Percentiles rank a stretch among this genome's conserved stretches.
Conservation (phyloP, 1,140 invertebrate genomes). For the Asbolus verrucosus region DNA sequence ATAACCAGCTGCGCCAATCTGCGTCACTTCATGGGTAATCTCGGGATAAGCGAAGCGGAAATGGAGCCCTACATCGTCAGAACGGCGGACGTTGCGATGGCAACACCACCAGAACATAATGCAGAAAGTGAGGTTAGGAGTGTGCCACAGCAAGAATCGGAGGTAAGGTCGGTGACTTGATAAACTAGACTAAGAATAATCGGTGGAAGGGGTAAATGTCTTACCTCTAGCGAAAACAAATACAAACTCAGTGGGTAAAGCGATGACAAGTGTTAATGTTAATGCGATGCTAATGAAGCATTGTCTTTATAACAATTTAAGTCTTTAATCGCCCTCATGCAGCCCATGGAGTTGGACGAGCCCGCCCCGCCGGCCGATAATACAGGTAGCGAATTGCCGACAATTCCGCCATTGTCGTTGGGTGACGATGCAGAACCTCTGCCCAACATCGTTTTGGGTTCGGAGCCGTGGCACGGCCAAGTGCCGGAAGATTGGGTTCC, state of each 20-base stretch:
- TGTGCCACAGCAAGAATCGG: constrained; percentile 28
- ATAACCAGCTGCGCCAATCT: constrained; percentile 54
- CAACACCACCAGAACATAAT: constrained; percentile 10
- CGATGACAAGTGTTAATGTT: no score
- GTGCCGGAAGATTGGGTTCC: constrained; percentile 83
- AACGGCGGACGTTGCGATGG: constrained; percentile 36
- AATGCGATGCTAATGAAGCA: no score
- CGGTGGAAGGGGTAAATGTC: no score
- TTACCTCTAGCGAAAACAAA: no score
- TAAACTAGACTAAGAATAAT: no score
- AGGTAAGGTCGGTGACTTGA: no score
- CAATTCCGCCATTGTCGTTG: constrained; percentile 2
- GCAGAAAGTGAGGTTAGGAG: constrained; percentile 25
- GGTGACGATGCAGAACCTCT: constrained; percentile 61
- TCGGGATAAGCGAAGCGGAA: constrained; percentile 51
- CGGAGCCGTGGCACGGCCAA: constrained; percentile 70
- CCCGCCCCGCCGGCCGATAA: not conserved
- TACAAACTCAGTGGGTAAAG: no score
- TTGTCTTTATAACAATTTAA: no score
- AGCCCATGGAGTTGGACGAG: constrained; percentile 64
- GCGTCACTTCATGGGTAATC: constrained; percentile 50
- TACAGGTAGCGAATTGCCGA: not conserved
- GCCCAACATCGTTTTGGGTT: constrained; percentile 68
- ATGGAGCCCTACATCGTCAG: constrained; percentile 59
- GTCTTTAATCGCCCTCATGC: no score